Conservation (phyloP, 2,797 vertebrate species). For the Gastrophryne carolinensis region DNA sequence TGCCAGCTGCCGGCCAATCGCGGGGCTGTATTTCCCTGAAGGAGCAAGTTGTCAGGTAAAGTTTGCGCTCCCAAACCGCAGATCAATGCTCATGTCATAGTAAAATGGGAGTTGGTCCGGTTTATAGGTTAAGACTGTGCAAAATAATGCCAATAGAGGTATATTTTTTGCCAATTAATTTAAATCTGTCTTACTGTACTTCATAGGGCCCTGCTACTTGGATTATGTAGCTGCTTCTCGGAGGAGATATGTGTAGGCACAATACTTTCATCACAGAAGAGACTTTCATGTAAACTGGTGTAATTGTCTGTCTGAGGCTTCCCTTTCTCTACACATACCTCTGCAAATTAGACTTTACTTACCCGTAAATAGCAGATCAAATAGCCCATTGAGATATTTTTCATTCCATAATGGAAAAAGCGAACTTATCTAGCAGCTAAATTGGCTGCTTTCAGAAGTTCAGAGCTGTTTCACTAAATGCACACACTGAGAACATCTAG, state of each 20-base stretch:
- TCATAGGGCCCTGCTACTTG: background rate
- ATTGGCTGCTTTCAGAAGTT: slow-evolving; percentile 51
- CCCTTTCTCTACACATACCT: slow-evolving; percentile 49
- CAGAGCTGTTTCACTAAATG: slow-evolving; percentile 45
- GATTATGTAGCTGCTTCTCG: background rate
- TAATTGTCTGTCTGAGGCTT: slow-evolving; percentile 31
- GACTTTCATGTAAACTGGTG: slow-evolving; percentile 5
- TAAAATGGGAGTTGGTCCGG: no score
- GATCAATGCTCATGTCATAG: no score
- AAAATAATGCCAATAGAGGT: background rate
- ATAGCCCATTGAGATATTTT: slow-evolving; percentile 37
- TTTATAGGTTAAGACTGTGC: no score
- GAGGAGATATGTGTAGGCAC: background rate
- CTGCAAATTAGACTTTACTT: slow-evolving; percentile 40
- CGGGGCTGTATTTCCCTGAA: no score
- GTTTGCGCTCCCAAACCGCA: no score
- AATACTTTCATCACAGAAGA: slow-evolving; percentile 39
- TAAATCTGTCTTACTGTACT: background rate
- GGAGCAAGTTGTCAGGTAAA: no score
- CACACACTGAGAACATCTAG: slow-evolving; percentile 37
- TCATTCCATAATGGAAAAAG: slow-evolving; percentile 30
- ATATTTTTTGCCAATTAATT: background rate
- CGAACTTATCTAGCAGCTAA: slow-evolving; percentile 47
- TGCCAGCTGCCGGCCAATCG: no score
- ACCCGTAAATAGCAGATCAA: slow-evolving; percentile 48